phyloP scores from a whole-genome alignment of 2,797 vertebrate genomes.

The Menidia menidia region DNA sequence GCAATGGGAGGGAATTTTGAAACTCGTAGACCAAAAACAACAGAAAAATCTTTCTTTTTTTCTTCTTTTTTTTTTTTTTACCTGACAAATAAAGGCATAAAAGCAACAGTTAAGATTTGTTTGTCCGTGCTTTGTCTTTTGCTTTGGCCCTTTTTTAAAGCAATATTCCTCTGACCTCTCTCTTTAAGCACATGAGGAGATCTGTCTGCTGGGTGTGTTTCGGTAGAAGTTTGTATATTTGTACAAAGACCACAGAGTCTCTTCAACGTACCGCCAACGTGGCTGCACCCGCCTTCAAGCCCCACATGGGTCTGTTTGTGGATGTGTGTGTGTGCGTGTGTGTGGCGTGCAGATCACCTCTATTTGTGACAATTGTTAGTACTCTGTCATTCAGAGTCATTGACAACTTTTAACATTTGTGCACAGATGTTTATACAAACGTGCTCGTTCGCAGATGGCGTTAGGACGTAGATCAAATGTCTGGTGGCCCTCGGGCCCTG shows the following conservation, averaged over 20 bases:
- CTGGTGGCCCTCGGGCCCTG: constrained; percentile 35
- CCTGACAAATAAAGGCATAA: constrained; percentile 11
- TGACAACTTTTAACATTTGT: constrained; percentile 52
- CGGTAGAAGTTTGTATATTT: constrained; percentile 83
- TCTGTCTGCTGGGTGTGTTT: constrained; percentile 77
- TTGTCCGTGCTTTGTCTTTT: constrained; percentile 20
- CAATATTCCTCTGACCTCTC: constrained; percentile 68
- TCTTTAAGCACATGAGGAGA: constrained; percentile 76
- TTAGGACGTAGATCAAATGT: constrained; percentile 65
- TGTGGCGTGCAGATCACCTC: constrained; percentile 45
- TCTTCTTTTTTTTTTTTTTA: constrained; percentile 10
- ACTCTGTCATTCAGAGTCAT: constrained; percentile 46
- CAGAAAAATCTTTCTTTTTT: constrained; percentile 8
- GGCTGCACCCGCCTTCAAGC: constrained; percentile 51
- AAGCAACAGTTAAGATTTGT: constrained; percentile 34
- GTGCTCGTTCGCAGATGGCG: constrained; percentile 64
- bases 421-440: constrained; percentile 37
- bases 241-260: constrained; percentile 74
- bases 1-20: not conserved
- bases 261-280: constrained; percentile 60
- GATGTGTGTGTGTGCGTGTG: constrained; percentile 26
- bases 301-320: constrained; percentile 31
- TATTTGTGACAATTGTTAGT: constrained; percentile 51
- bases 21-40: not conserved
- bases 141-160: constrained; percentile 48